Base-by-base conservation (phyloP, 2,797 vertebrate species). In the Sebastolobus altivelis region DNA sequence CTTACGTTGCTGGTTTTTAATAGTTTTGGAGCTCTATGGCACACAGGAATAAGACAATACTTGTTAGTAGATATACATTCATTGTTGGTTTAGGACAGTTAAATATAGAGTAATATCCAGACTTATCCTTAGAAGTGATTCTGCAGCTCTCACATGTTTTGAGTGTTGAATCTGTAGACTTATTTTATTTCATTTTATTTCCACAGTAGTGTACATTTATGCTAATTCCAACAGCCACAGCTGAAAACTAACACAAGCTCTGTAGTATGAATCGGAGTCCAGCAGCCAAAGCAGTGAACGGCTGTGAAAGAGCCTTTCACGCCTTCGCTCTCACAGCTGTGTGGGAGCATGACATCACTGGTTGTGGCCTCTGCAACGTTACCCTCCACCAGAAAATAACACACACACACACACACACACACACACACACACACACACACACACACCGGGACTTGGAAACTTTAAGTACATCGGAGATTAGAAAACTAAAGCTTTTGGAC, bases 281-380 rank as follows among this genome's bases (percentile, higher is more conserved):
- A 27, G 71, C 35, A 46, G 79, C 73, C 35, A 16, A 65, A 67
- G 29, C 49, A 40, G 72, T 1, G 62, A 72, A 29, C 8, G 7
- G 38, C 84, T 33, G 77, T 88, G 87, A 93, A 93, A 92, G 90
- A 87, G 89, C 76, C 88, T 89, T 90, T 93, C 79, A 92, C 31
- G 52, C 35, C 38, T 62, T 43, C 60, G 11, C 54, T 27, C 81
- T 59, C 90, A 69, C 91, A 92, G 91, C 89, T 92, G 90, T 78
- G 81, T 11, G 40, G 40, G 56, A 80, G 74, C 65, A 79, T 92
- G 87, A 93, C 84, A 81, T 92, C 92, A 94, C 73, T 25, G 71
- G 29, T 20, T 14, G 60, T 54, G 60, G 38, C 58, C 35, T 43
- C 65, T 2, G 29, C 72, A 18, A 59, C 55, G 10, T 1, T 11